Conservation (phyloP, 2,888 invertebrate genomes). For the Luperina testacea region DNA sequence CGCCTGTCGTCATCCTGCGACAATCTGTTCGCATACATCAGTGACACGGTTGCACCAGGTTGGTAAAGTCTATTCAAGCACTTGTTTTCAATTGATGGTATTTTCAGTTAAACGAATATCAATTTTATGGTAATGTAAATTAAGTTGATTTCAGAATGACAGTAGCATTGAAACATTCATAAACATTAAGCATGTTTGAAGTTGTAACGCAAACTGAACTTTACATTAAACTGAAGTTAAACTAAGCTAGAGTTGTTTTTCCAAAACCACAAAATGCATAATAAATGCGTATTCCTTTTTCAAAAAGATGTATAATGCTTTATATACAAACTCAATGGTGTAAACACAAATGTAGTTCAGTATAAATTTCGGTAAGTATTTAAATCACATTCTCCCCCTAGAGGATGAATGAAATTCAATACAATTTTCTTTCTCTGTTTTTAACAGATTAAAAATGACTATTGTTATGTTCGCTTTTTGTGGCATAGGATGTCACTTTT, state of each 20-base stretch:
- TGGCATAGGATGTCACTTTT: no score
- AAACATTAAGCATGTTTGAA: neutral
- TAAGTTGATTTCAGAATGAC: neutral
- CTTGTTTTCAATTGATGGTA: neutral
- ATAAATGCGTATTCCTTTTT: no score
- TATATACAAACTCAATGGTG: no score
- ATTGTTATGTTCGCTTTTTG: no score
- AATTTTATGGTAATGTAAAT: neutral
- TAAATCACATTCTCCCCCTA: no score
- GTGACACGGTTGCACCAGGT: slow-evolving; percentile 95
- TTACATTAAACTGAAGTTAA: neutral
- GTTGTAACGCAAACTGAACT: neutral
- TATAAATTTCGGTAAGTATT: no score
- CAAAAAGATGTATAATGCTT: no score
- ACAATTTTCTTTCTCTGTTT: no score
- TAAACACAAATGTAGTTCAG: no score
- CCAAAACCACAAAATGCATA: neutral
- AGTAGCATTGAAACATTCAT: neutral
- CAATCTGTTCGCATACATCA: slow-evolving; percentile 94
- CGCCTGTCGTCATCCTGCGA: slow-evolving; percentile 91
- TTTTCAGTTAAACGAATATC: neutral
- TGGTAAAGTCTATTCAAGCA: slow-evolving; percentile 31
- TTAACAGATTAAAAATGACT: no score
- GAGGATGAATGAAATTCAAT: no score
- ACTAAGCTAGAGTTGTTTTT: neutral